Percentiles rank a stretch among this genome's conserved stretches.
phyloP scores from a whole-genome alignment of 2,797 vertebrate species.

The Coregonus ussuriensis region DNA sequence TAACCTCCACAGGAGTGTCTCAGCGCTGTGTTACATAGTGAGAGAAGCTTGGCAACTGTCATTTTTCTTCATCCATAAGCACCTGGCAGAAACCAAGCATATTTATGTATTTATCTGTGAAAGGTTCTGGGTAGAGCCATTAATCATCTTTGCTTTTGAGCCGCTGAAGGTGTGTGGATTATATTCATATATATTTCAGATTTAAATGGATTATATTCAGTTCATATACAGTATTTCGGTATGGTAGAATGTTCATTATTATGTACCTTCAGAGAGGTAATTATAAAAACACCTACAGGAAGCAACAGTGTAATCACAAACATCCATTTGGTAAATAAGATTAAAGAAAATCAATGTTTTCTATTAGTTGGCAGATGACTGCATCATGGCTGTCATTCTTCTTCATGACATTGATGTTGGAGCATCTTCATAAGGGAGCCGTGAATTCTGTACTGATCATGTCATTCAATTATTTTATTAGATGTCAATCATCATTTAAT shows the following conservation, averaged over 20 bases:
- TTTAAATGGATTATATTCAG: not conserved
- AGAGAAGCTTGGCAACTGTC: not conserved
- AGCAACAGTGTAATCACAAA: conserved; percentile 15
- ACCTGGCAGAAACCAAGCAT: conserved; percentile 32
- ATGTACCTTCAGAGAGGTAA: conserved; percentile 31
- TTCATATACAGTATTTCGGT: not conserved
- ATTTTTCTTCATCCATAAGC: conserved; percentile 48
- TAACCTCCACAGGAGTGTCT: conserved; percentile 18
- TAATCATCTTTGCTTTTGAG: conserved; percentile 37
- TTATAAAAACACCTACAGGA: conserved; percentile 20
- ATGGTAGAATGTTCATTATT: conserved; percentile 40
- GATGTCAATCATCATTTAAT: not conserved
- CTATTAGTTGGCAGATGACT: not conserved
- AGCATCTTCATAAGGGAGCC: too few species aligned
- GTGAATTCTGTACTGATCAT: not conserved
- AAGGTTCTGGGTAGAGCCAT: conserved; percentile 20
- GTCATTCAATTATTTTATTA: not conserved
- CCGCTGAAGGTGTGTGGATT: conserved; percentile 38
- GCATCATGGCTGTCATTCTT: not conserved
- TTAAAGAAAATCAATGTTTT: not conserved
- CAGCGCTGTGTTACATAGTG: not conserved
- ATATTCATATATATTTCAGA: conserved; percentile 25
- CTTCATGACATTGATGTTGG: not conserved
- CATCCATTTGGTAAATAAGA: conserved; percentile 19
- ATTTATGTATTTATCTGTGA: conserved; percentile 36